These are phyloP conservation scores for Eubasilissa regina DNA, from an alignment of 1,140 invertebrate species.

Conservation along the genomic window DNA sequence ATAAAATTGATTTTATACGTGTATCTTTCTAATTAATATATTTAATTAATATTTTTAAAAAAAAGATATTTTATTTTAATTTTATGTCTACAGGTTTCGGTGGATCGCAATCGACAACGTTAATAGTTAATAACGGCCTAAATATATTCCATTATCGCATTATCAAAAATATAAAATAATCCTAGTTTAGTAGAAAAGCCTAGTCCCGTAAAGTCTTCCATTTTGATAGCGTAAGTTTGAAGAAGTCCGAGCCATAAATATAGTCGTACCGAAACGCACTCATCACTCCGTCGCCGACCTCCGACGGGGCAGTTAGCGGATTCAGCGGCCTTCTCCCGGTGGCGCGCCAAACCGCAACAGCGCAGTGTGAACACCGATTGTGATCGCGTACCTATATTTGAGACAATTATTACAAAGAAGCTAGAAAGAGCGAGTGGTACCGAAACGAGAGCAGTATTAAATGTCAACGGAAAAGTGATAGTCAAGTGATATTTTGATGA, in stretches of 20 bases:
- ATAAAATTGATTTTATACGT: too few species aligned
- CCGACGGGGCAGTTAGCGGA: background rate
- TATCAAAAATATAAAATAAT: conserved; percentile 46
- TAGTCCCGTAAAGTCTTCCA: conserved; percentile 60
- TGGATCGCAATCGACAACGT: background rate
- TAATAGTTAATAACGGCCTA: conserved; percentile 24
- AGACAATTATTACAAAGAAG: background rate
- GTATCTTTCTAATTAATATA: too few species aligned
- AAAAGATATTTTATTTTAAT: too few species aligned
- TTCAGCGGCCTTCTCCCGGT: too few species aligned
- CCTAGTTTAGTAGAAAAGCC: conserved; percentile 48
- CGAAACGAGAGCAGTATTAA: conserved; percentile 10
- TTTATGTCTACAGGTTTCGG: conserved; percentile 10
- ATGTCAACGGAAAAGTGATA: conserved; percentile 1
- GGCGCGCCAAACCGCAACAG: too few species aligned
- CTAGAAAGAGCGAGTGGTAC: too few species aligned
- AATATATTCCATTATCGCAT: conserved; percentile 46
- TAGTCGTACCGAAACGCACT: background rate
- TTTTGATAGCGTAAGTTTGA: conserved; percentile 58
- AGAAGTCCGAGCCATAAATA: conserved; percentile 53
- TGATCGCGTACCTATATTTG: background rate
- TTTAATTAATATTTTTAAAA: too few species aligned
- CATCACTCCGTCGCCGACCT: background rate
- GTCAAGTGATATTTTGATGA: conserved; percentile 22
- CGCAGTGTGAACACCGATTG: background rate